Conservation (phyloP, 2,113 vertebrate species). For the Nycticebus coucang region DNA sequence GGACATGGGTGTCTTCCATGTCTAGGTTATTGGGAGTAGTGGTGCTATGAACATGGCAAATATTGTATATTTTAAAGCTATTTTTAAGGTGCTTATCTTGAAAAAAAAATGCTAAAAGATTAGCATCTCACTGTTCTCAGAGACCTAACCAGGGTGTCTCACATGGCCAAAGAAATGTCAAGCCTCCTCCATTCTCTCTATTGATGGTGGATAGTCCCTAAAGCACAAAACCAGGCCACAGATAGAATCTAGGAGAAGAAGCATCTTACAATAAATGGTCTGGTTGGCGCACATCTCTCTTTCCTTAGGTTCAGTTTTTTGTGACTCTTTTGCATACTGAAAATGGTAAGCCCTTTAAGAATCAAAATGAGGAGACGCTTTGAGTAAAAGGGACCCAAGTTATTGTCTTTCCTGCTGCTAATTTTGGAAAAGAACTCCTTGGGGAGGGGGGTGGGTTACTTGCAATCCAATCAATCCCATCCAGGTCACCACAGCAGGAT, state of each 20-base stretch:
- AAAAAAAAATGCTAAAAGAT: constrained; percentile 1
- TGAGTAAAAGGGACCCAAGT: not conserved
- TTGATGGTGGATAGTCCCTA: not conserved
- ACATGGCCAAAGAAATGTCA: not conserved
- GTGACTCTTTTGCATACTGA: not conserved
- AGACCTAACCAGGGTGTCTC: not conserved
- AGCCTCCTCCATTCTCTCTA: not conserved
- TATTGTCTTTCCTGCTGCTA: not conserved
- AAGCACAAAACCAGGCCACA: not conserved
- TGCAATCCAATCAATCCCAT: not conserved
- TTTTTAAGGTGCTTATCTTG: not conserved
- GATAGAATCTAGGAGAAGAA: not conserved
- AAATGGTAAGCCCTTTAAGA: not conserved
- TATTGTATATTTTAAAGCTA: not conserved
- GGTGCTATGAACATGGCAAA: not conserved
- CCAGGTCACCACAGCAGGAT: not conserved
- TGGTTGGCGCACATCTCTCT: not conserved
- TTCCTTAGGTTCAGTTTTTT: not conserved
- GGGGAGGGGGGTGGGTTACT: not conserved
- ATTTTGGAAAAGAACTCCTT: not conserved
- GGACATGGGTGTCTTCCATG: not conserved
- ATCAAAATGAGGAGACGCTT: not conserved
- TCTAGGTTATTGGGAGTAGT: not conserved
- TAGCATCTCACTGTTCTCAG: not conserved
- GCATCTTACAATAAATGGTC: not conserved